Evolutionary conservation across 1,140 invertebrate genomes (phyloP).

Genomic region (Elysia chlorotica): DNA sequence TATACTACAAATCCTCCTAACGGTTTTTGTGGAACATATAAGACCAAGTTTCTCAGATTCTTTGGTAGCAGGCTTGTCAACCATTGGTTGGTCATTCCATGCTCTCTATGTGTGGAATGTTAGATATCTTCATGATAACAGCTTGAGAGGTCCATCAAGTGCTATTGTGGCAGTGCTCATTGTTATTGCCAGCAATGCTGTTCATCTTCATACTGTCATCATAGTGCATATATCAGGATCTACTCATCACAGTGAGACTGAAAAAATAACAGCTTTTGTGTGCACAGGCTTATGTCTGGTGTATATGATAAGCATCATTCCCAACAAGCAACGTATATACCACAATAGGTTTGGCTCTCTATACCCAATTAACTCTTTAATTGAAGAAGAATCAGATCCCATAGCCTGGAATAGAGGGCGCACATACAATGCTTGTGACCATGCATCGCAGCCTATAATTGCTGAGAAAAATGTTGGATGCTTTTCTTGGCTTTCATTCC

Average conservation of each 20-base stretch:
- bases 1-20: slow-evolving; percentile 69
- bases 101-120: slow-evolving; percentile 75
- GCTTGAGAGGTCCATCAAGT: slow-evolving; percentile 72
- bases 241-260: slow-evolving; percentile 65
- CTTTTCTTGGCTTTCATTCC: slow-evolving; percentile 79
- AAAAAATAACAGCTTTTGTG: slow-evolving; percentile 48
- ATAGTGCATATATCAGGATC: slow-evolving; percentile 30
- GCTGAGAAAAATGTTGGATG: slow-evolving; percentile 78
- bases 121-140: slow-evolving; percentile 67
- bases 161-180: slow-evolving; percentile 72
- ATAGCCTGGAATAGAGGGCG: slow-evolving; percentile 60
- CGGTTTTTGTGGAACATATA: slow-evolving; percentile 66
- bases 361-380: no score
- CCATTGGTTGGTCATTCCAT: slow-evolving; percentile 79
- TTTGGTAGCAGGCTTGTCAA: slow-evolving; percentile 71
- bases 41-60: slow-evolving; percentile 69
- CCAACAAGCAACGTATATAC: slow-evolving; percentile 36
- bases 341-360: slow-evolving; percentile 41
- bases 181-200: slow-evolving; percentile 68
- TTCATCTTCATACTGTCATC: slow-evolving; percentile 52
- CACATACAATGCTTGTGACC: slow-evolving; percentile 66
- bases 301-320: slow-evolving; percentile 52
- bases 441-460: no score
- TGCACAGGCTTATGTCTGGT: slow-evolving; percentile 42
- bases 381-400: slow-evolving; percentile 60